phyloP scores from a whole-genome alignment of 2,797 vertebrate genomes.

The Catostomus latipinnis region DNA sequence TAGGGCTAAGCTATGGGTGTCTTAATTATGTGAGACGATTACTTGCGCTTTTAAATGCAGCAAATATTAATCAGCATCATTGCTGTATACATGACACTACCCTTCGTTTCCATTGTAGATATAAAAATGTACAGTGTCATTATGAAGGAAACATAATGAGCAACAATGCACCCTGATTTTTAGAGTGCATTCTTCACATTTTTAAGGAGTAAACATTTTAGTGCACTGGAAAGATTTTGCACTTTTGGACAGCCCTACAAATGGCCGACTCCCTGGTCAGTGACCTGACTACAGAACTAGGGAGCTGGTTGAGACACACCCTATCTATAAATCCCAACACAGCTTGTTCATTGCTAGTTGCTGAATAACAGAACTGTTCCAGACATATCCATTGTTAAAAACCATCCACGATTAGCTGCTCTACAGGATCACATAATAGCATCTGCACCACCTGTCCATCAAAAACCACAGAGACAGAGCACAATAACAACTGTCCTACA shows the following conservation, averaged over 20 bases:
- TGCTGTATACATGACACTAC: too few relatives aligned
- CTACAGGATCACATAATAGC: constrained; percentile 13
- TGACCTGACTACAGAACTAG: background rate
- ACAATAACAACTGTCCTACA: constrained; percentile 16
- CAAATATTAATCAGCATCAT: too few relatives aligned
- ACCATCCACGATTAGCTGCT: constrained; percentile 2
- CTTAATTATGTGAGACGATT: too few relatives aligned
- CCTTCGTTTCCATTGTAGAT: too few relatives aligned
- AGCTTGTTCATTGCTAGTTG: background rate
- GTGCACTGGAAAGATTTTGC: background rate
- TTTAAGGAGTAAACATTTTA: background rate
- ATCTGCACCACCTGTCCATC: constrained; percentile 2
- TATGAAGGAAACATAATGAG: too few relatives aligned
- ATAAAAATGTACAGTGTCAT: too few relatives aligned
- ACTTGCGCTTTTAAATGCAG: too few relatives aligned
- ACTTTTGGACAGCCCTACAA: background rate
- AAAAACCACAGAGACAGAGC: constrained; percentile 36
- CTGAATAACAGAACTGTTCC: background rate
- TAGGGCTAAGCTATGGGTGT: too few relatives aligned
- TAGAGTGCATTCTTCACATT: background rate
- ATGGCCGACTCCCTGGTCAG: too few relatives aligned
- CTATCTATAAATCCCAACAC: background rate
- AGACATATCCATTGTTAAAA: background rate
- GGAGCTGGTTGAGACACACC: background rate
- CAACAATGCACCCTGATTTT: too few relatives aligned